A percentile compares a stretch with the other conserved stretches of the same genome.
Conservation (phyloP, 1,140 invertebrate species). For the Papilio aristodemus region DNA sequence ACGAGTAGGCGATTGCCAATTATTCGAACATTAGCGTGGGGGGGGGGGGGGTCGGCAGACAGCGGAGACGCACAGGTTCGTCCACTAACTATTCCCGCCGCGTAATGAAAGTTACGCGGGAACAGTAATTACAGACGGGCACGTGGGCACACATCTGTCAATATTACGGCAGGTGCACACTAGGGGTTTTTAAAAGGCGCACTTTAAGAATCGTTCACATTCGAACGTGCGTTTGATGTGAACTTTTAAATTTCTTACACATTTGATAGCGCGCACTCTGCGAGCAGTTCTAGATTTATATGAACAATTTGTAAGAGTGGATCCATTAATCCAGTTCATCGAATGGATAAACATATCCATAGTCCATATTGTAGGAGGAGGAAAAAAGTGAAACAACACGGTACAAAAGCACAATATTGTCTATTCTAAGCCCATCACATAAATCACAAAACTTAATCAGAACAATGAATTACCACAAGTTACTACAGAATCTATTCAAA, state of each 20-base stretch:
- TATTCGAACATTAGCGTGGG: not conserved
- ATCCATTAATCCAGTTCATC: no score
- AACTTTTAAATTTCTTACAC: not conserved
- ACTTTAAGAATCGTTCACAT: no score
- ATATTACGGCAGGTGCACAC: no score
- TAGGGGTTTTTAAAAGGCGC: no score
- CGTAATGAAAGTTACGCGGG: not conserved
- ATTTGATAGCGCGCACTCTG: no score
- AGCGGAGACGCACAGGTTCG: not conserved
- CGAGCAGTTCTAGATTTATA: no score
- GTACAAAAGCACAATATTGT: not conserved
- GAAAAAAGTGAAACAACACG: not conserved
- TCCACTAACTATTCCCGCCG: not conserved
- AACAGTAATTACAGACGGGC: not conserved
- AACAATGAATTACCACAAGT: conserved; percentile 6
- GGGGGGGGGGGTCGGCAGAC: no score
- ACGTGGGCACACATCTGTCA: no score
- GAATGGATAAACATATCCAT: no score
- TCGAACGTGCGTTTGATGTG: no score
- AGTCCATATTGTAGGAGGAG: no score
- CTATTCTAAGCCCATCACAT: conserved; percentile 18
- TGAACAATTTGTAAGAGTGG: no score
- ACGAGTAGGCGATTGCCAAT: not conserved
- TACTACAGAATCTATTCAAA: not conserved
- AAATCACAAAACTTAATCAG: not conserved